These are phyloP conservation scores for Corapipo altera DNA, from an alignment of 2,113 vertebrate species.

Conservation along the genomic window DNA sequence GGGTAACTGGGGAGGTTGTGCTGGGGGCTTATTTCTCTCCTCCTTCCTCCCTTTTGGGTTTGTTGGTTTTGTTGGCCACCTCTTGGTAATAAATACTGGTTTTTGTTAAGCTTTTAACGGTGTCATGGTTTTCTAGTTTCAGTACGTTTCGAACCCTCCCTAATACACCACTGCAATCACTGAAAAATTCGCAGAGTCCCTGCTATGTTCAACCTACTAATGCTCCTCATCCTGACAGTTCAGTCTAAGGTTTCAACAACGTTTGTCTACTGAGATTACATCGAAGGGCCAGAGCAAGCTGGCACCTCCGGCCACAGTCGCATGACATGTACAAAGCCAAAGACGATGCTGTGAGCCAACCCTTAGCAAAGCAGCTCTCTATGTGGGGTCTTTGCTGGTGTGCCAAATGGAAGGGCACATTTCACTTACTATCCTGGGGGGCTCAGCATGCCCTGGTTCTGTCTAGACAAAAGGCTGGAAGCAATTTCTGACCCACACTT, in stretches of 20 bases:
- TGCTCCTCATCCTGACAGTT: background rate
- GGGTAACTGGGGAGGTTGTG: too few species aligned
- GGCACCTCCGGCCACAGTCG: background rate
- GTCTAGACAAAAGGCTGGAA: background rate
- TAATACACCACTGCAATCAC: background rate
- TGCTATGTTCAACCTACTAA: background rate
- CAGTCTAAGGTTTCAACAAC: background rate
- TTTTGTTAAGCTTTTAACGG: too few species aligned
- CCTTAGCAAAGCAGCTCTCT: background rate
- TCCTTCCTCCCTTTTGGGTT: too few species aligned
- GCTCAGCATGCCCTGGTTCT: background rate
- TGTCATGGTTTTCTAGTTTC: too few species aligned
- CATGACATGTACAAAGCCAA: background rate
- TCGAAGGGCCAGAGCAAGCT: background rate
- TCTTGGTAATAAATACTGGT: too few species aligned
- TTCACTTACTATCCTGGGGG: background rate
- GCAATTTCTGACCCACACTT: background rate
- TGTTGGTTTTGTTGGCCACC: too few species aligned
- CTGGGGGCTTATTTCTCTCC: too few species aligned
- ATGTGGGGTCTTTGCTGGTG: rapidly evolving
- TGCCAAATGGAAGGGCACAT: background rate
- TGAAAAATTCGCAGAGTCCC: background rate
- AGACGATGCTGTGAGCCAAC: background rate
- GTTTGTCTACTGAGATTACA: background rate
- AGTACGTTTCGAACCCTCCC: too few species aligned